Conservation (phyloP, 2,113 vertebrate species). For the Burhinus bistriatus region DNA sequence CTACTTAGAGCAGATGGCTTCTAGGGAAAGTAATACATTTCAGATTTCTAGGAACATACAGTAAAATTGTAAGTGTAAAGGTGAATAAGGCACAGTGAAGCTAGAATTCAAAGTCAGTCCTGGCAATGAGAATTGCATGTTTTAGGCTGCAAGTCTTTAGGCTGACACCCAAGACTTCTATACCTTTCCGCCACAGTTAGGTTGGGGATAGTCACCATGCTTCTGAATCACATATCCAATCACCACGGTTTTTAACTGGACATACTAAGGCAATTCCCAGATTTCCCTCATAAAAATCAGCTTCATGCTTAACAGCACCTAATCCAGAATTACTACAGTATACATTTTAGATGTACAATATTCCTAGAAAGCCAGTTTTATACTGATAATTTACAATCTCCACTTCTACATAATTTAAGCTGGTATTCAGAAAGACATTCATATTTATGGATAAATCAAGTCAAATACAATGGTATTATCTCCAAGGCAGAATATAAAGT, state of each 20-base stretch:
- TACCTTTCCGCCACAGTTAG: background rate
- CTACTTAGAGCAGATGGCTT: background rate
- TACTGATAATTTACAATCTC: background rate
- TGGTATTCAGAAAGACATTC: slow-evolving; percentile 29
- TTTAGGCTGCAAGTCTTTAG: background rate
- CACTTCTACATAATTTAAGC: slow-evolving; percentile 24
- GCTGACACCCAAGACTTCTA: background rate
- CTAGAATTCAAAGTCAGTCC: background rate
- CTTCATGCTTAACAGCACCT: background rate
- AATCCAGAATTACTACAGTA: background rate
- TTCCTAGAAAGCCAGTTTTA: background rate
- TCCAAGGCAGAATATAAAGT: slow-evolving; percentile 17
- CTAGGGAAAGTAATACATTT: background rate
- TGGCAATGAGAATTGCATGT: background rate
- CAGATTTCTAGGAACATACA: background rate
- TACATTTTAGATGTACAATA: background rate
- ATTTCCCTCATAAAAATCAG: background rate
- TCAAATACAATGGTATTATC: slow-evolving; percentile 1
- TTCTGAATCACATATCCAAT: background rate
- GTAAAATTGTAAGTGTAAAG: background rate
- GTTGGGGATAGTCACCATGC: rapidly evolving
- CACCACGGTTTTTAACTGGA: background rate
- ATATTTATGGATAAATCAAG: slow-evolving; percentile 50
- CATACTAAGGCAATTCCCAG: background rate
- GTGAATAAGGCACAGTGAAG: background rate